Evolutionary conservation across 2,113 vertebrate species (phyloP), one percentile per base, ranked within the genome.

Genomic region (Serinus canaria): DNA sequence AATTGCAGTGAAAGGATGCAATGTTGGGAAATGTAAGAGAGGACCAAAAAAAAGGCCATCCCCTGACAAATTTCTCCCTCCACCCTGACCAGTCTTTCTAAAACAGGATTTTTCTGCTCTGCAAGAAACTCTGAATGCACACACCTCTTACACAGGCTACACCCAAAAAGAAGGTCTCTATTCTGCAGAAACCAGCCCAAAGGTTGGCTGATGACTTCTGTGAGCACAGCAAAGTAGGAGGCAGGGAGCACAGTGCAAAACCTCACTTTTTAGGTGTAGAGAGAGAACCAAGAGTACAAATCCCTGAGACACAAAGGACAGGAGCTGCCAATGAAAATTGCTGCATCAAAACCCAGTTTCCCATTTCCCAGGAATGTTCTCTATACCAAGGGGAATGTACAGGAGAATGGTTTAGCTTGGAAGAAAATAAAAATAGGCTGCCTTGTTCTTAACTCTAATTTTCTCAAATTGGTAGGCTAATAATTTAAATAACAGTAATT

Each of bases 401-500:
- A 83, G 53, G 46, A 85, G 56, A 90, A 68, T 53, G n/a, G 22
- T 69, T 75, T 83, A 27, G 59, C 69, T 56, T 5, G 4, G 79
- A 85, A 89, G 74, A 69, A 92, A 96, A 91, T 76, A 94, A 91
- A 93, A 95, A 94, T 92, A 91, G 80, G 58, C 69, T 94, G 68
- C 73, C 81, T 91, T 69, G 44, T 86, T 90, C 92, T 94, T 94
- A 94, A 86, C 77, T 81, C 59, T 53, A 64, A 92, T 95, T 94
- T 94, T 92, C 69, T 73, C 63, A 83, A 90, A 96, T 72, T 91
- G 67, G 56, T 89, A 90, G 92, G 82, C 77, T 94, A 95, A 90
- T 96, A 89, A 94, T 89, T 95, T 95, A 92, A 96, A 96, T 92
- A 91, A 96, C 87, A 95, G 91, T 96, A 90, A 96, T 90, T 94